Evolutionary conservation across 2,888 invertebrate species (phyloP), one percentile per base, ranked within the genome.

Genomic region (Pristionchus fissidentatus): DNA sequence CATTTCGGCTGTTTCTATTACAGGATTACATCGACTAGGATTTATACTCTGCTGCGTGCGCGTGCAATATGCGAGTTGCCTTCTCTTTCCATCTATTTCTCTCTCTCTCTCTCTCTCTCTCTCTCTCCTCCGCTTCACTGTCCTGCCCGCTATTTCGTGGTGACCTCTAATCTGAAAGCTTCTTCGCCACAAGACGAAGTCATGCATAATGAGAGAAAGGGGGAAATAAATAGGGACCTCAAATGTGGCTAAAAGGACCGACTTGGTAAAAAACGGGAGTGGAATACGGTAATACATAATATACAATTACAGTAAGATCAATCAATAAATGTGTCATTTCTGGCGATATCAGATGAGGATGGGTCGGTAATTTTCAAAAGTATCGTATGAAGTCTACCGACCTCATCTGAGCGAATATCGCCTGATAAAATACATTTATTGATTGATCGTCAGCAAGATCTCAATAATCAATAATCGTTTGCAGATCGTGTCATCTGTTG

Each of bases 401-500:
- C n/a, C n/a, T n/a, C n/a, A n/a, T n/a, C n/a, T n/a, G n/a, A n/a
- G n/a, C n/a, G n/a, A n/a, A 19, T 15, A 15, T 49, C 49, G 19
- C 19, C 19, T 49, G 49, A 19, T 15, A 15, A 49, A 19, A 49
- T 15, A 49, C 49, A 49, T 15, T 49, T 10, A 10, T 15, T 49
- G 19, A 49, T 49, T 10, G 49, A 19, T 49, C 49, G 13, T 19
- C 49, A 49, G 10, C n/a, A 41, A 41, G n/a, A 41, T 26, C 22
- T 41, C 3, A n/a, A 41, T 35, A 70, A 15, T 32, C 41, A 38
- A 15, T 15, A 49, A 77, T 7, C 29, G 29, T 13, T 88, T 87
- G 77, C 87, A 89, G 89, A 83, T 86, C 85, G 83, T 89, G 89
- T 32, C 89, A 89, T 78, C 85, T 89, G 70, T 85, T 89, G 83